Evolutionary conservation across 2,888 invertebrate species (phyloP), one percentile per base, ranked within the genome.

Genomic region (Meandrusa payeni): DNA sequence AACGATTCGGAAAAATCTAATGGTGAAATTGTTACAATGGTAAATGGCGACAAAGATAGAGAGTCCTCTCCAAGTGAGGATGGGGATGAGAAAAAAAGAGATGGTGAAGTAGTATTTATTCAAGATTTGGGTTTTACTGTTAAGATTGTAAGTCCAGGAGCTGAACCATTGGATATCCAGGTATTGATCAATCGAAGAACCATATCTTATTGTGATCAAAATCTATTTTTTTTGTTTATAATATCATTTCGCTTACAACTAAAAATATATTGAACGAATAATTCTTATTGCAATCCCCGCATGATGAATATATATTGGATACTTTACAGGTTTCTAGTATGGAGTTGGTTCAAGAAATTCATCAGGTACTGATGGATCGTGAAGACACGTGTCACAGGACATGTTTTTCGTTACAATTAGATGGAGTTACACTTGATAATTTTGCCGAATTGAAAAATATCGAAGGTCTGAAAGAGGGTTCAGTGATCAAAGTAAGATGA

Each of bases 341-440:
- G 95, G 98, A 99, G 76, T 88, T 99, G 53, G 98, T 99, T 1
- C 95, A 95, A 87, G 99, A 99, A 89, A 97, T 99, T 48, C 98
- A 99, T 76, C 99, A 99, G 83, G 90, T 99, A 50, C 85, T 99
- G 34, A 98, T 99, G 96, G 99, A 99, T 73, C 91, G 98, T 13
- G 99, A 99, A 78, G 98, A 99, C 71, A 98, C 99, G 0, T 99
- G 99, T 67, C 98, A 99, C 71, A 91, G 99, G 40, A 99, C 99
- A 0, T 99, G 99, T 72, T 99, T 99, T 78, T 97, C 97, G 0
- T 89, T 99, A 34, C 98, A 98, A 80, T 88, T 99, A 32, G 97
- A 99, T 64, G 97, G 97, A 20, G 93, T 93, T 41, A 96, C 97
- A 0, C 88, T 99, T 54, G 99, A 99, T 72, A 98, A 98, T 81